Evolutionary conservation across 2,797 vertebrate genomes (phyloP).

Genomic region (Cephalopachus bancanus): DNA sequence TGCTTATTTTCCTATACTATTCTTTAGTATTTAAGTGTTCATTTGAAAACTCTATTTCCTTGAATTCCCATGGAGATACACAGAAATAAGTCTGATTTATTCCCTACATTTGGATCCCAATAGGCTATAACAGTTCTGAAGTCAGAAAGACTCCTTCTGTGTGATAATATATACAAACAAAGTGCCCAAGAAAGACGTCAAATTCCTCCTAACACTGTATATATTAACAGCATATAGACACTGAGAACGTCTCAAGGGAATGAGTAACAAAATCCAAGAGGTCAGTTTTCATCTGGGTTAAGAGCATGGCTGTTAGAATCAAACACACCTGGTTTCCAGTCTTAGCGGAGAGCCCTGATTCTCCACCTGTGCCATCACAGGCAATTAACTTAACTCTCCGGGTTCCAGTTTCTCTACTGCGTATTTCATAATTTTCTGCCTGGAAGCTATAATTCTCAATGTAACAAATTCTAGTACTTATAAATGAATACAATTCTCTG

Average conservation of each 20-base stretch:
- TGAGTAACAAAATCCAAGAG: conserved; percentile 6
- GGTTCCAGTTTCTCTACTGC: not conserved
- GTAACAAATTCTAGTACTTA: not conserved
- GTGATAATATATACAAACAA: not conserved
- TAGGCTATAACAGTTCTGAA: not conserved
- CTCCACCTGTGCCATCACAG: not conserved
- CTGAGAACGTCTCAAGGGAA: not conserved
- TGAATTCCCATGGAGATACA: not conserved
- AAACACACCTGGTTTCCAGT: not conserved
- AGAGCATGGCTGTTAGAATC: not conserved
- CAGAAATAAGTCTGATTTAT: not conserved
- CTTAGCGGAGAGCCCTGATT: not conserved
- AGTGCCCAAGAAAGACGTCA: not conserved
- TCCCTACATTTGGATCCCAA: not conserved
- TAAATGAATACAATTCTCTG: not conserved
- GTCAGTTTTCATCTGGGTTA: not conserved
- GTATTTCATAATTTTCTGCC: not conserved
- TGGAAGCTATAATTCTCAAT: not conserved
- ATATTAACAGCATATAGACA: not conserved
- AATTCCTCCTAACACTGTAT: not conserved
- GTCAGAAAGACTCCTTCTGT: not conserved
- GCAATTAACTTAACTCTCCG: not conserved
- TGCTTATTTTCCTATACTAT: not conserved
- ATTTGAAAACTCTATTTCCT: not conserved
- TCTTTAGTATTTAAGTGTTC: not conserved